Evolutionary conservation across 2,888 invertebrate genomes (phyloP).

Genomic region (Caenorhabditis wallacei): DNA sequence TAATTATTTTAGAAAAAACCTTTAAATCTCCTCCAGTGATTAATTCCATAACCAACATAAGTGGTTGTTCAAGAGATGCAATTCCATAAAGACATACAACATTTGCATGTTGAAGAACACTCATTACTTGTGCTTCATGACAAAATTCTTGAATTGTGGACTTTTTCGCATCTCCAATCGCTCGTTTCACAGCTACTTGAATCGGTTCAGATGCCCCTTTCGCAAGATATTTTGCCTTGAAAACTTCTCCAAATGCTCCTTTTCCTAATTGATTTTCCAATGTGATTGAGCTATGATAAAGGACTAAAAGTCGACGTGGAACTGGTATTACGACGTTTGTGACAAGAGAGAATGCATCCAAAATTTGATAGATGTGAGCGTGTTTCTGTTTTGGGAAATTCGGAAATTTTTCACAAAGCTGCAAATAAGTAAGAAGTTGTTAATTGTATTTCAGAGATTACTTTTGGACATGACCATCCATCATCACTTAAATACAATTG

Average conservation of each 20-base stretch:
- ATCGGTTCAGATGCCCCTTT: conserved; percentile 1
- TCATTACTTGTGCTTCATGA: conserved; percentile 35
- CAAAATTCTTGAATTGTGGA: conserved; percentile 12
- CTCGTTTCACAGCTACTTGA: conserved; percentile 42
- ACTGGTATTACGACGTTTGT: conserved; percentile 10
- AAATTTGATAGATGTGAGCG: conserved; percentile 27
- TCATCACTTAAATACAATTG: conserved; percentile 7
- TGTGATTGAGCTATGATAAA: conserved; percentile 11
- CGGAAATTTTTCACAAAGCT: conserved; percentile 32
- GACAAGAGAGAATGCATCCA: conserved; percentile 33
- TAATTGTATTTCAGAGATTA: background rate
- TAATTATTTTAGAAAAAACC: too few relatives aligned
- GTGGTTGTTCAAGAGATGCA: conserved; percentile 21
- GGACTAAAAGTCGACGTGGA: background rate
- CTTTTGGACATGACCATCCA: conserved; percentile 18
- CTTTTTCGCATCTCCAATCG: conserved; percentile 3
- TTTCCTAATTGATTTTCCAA: conserved; percentile 13
- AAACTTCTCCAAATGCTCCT: conserved; percentile 54
- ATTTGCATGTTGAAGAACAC: conserved; percentile 15
- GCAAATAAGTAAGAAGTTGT: background rate
- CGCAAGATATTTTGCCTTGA: conserved; percentile 5
- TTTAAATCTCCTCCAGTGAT: conserved; percentile 34
- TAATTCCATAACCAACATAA: conserved; percentile 47
- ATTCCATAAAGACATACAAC: conserved; percentile 36
- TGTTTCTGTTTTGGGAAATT: conserved; percentile 1